Evolutionary conservation across 1,140 invertebrate genomes (phyloP).

Genomic region (Tribolium castaneum): DNA sequence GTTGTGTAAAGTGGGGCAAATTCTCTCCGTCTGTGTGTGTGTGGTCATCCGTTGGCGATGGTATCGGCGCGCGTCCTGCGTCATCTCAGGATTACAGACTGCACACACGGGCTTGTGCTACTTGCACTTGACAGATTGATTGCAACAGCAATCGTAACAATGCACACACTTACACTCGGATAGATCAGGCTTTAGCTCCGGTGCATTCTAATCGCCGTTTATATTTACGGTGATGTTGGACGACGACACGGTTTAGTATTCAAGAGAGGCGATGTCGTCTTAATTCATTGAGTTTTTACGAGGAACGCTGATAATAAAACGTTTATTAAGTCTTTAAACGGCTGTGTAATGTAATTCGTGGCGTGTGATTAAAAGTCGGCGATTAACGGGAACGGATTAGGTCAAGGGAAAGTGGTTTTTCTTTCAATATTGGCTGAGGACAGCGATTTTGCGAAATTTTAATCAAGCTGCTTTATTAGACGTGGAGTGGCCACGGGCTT

Average conservation of each 20-base stretch:
- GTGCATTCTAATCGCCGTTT: background rate
- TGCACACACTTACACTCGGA: background rate
- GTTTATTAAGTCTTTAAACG: constrained; percentile 28
- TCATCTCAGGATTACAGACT: constrained; percentile 17
- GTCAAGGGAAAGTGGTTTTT: background rate
- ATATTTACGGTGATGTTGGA: background rate
- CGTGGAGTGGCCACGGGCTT: background rate
- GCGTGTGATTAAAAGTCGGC: constrained; percentile 9
- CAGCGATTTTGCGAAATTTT: background rate
- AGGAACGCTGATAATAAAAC: constrained; percentile 27
- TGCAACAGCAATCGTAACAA: background rate
- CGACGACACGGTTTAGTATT: constrained; percentile 1
- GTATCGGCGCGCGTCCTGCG: constrained; percentile 24
- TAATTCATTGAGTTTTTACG: constrained; percentile 31
- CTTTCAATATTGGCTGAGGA: background rate
- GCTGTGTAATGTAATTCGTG: constrained; percentile 6
- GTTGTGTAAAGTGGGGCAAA: constrained; percentile 9
- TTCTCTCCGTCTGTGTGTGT: constrained; percentile 1
- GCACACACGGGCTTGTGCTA: background rate
- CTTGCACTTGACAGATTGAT: constrained; percentile 14
- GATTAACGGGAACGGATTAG: background rate
- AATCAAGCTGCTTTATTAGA: background rate
- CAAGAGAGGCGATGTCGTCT: background rate
- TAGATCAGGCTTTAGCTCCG: background rate
- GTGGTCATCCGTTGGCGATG: constrained; percentile 25